A percentile compares a stretch with the other conserved stretches of the same genome.
phyloP scores from a whole-genome alignment of 2,113 vertebrate species.

The Charina bottae region DNA sequence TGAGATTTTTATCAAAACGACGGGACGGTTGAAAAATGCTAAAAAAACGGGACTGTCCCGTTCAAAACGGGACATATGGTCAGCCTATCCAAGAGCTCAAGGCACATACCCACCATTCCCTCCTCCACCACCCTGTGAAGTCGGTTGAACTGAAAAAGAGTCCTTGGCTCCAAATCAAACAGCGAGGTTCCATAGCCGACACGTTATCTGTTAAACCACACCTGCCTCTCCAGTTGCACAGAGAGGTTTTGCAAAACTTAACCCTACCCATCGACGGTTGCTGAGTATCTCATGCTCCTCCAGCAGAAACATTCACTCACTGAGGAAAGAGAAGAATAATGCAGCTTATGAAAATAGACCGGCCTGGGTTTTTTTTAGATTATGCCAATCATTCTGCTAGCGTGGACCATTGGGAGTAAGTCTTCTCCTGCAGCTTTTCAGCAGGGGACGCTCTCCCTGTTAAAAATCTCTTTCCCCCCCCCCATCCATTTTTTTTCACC shows the following conservation, averaged over 20 bases:
- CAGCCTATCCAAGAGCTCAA: no score
- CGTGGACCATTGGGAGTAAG: accelerated
- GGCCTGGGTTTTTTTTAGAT: background rate
- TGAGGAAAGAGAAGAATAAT: background rate
- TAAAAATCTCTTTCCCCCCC: constrained; percentile 29
- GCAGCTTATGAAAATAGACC: background rate
- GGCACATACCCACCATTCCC: background rate
- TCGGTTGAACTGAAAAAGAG: background rate
- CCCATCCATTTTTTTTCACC: constrained; percentile 2
- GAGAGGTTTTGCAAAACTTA: background rate
- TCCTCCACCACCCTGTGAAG: background rate
- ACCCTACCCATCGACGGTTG: background rate
- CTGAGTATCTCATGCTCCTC: background rate
- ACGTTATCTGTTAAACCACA: background rate
- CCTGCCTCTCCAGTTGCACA: background rate
- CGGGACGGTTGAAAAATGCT: no score
- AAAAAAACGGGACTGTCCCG: no score
- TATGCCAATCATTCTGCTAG: background rate
- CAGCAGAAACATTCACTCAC: background rate
- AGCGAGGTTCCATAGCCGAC: background rate
- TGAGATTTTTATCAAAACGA: no score
- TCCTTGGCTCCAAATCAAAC: no score
- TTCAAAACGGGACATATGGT: no score
- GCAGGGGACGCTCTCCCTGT: constrained; percentile 44
- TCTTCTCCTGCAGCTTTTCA: constrained; percentile 8